These are phyloP conservation scores for Caerostris darwini DNA, from an alignment of 1,140 invertebrate genomes.

Conservation along the genomic window DNA sequence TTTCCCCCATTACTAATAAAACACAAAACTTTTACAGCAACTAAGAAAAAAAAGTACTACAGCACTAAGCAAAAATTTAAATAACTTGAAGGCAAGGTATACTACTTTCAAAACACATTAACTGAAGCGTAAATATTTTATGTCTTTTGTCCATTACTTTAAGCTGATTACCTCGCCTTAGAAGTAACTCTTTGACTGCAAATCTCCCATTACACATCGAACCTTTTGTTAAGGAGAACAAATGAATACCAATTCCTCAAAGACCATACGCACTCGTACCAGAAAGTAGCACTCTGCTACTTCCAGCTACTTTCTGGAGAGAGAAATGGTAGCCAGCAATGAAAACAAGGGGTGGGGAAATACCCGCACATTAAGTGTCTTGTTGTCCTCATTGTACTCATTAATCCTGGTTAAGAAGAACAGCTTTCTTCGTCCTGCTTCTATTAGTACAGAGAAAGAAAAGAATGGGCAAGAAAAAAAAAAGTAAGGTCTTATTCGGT, in stretches of 20 bases:
- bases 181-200: too few relatives aligned
- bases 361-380: not conserved
- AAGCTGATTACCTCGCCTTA: too few relatives aligned
- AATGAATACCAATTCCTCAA: slow-evolving; percentile 25
- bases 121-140: too few relatives aligned
- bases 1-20: too few relatives aligned
- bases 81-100: too few relatives aligned
- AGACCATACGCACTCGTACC: not conserved
- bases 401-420: slow-evolving; percentile 21
- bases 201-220: not conserved
- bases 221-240: not conserved
- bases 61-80: too few relatives aligned
- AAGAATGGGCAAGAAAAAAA: not conserved
- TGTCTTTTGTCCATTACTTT: too few relatives aligned
- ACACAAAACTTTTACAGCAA: too few relatives aligned
- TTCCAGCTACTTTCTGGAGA: not conserved
- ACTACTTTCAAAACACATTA: too few relatives aligned
- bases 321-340: not conserved
- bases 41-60: too few relatives aligned
- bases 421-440: not conserved
- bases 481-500: not conserved
- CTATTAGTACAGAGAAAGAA: not conserved
- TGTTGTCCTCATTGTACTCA: not conserved
- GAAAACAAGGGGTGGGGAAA: not conserved
- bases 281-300: too few relatives aligned